Conservation (phyloP, 2,888 invertebrate species). For the Drosophila meridiana region DNA sequence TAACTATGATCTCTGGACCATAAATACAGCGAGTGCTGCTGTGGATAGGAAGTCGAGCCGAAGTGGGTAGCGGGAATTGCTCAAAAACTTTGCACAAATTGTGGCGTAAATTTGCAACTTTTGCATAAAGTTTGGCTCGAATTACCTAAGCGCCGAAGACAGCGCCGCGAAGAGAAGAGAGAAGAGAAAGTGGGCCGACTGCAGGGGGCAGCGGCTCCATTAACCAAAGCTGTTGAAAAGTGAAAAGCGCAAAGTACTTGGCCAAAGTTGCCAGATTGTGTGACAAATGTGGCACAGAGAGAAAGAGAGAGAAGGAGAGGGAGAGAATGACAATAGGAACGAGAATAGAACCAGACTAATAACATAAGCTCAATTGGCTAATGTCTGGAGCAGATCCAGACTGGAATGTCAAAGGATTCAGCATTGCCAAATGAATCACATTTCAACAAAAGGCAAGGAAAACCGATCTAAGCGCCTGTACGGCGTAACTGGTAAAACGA, state of each 20-base stretch:
- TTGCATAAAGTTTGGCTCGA: conserved; percentile 76
- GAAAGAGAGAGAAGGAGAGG: background rate
- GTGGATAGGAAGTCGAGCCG: background rate
- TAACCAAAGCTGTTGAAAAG: conserved; percentile 68
- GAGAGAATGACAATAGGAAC: too few relatives aligned
- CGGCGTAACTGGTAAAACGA: background rate
- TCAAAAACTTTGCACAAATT: conserved; percentile 74
- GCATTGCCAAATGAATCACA: conserved; percentile 10
- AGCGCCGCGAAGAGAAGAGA: background rate
- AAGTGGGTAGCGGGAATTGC: conserved; percentile 25
- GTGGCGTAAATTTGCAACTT: conserved; percentile 77
- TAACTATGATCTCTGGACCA: conserved; percentile 28
- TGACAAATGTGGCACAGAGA: conserved; percentile 58
- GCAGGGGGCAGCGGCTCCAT: conserved; percentile 35
- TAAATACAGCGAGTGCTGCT: conserved; percentile 18
- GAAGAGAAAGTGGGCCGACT: conserved; percentile 3
- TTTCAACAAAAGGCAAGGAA: conserved; percentile 4
- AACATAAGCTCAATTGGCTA: conserved; percentile 11
- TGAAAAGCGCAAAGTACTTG: conserved; percentile 73
- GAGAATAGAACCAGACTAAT: background rate
- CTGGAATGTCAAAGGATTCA: background rate
- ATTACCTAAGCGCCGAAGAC: conserved; percentile 67
- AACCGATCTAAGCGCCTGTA: background rate
- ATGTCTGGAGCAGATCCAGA: background rate
- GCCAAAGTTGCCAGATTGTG: conserved; percentile 65